Base-by-base conservation (phyloP, 2,113 vertebrate genomes). In the Thymallus thymallus region DNA sequence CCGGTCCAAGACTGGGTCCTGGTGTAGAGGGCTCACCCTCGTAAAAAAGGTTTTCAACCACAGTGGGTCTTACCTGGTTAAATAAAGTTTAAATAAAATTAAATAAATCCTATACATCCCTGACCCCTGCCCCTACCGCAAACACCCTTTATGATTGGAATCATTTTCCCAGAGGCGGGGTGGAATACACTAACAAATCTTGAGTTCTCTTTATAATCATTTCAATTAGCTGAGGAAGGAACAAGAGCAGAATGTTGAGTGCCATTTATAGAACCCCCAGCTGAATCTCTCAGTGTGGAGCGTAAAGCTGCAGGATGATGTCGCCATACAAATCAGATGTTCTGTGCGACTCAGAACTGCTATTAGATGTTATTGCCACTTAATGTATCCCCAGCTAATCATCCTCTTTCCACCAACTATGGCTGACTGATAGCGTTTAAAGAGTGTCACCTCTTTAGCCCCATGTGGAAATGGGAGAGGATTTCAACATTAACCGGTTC, bases 141-240 rank as follows among this genome's bases (percentile, higher is more conserved):
- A 41, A 67, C 4, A 18, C 10, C 10, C 35, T 74, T 30, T 56
- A 73, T 67, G 51, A 73, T 72, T 32, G 67, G 58, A 72, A 62
- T 67, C 6, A 55, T 55, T 73, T 35, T 65, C 45, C 30, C 63
- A 45, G 48, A 78, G n/a, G 26, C 24, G 18, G 22, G 72, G n/a
- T 56, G 60, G 30, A 65, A 76, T 73, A 48, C 24, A 58, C 66
- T 48, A 66, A 48, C 18, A 41, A 76, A 20, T 60, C 69, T 41
- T 0, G 60, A 58, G 22, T 65, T 69, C 62, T 41, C 48, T 18
- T 72, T 68, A 77, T 71, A 74, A 81, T 68, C 23, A 68, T 46
- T 64, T 35, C 46, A 75, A 75, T 75, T 65, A 68, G 63, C 63
- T 14, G 20, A 68, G 46, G 13, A 23, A 60, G 55, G 63, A 65